phyloP scores from a whole-genome alignment of 2,888 invertebrate species.

The Hermaeophaga mercurialis region DNA sequence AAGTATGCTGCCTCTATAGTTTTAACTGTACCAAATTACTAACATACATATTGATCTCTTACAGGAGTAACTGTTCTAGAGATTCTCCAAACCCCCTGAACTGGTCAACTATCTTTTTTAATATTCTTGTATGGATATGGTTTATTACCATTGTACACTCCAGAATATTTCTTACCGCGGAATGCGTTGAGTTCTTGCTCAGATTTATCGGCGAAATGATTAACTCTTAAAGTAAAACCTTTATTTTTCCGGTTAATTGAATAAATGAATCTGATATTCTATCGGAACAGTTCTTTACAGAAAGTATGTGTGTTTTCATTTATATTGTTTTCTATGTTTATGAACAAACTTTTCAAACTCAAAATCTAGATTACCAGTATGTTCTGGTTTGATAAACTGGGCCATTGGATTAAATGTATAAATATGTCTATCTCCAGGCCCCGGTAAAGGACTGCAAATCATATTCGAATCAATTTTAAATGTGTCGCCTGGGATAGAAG shows the following conservation, averaged over 20 bases:
- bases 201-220: constrained; percentile 86
- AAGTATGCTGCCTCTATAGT: constrained; percentile 91
- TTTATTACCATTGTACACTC: constrained; percentile 73
- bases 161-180: constrained; percentile 69
- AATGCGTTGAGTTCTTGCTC: constrained; percentile 77
- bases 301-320: constrained; percentile 68
- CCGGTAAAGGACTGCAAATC: constrained; percentile 81
- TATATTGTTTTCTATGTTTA: constrained; percentile 74
- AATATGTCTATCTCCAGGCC: constrained; percentile 77
- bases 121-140: constrained; percentile 75
- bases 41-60: constrained; percentile 95
- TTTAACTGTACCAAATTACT: constrained; percentile 95
- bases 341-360: constrained; percentile 78
- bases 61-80: constrained; percentile 93
- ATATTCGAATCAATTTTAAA: constrained; percentile 72
- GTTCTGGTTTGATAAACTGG: constrained; percentile 79
- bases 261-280: constrained; percentile 75
- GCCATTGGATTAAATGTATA: constrained; percentile 92
- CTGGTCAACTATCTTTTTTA: constrained; percentile 66
- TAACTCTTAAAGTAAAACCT: constrained; percentile 76
- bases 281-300: constrained; percentile 80
- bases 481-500: constrained; percentile 70
- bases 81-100: constrained; percentile 87
- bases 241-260: constrained; percentile 51
- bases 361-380: constrained; percentile 71